phyloP scores from a whole-genome alignment of 2,888 invertebrate species.

The Callyntrura guangdongensis region DNA sequence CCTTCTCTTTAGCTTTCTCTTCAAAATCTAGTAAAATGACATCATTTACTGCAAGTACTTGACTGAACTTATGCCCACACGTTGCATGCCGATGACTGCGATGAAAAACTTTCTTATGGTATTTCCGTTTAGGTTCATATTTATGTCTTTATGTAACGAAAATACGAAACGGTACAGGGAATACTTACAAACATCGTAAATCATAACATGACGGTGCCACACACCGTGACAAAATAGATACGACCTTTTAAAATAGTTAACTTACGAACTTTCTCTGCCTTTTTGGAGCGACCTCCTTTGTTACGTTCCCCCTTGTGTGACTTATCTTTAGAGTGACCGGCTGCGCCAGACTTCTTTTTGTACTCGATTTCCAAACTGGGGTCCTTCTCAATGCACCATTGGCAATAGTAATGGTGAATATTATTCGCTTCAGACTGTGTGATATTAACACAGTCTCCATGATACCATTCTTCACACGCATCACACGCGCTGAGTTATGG shows the following conservation, averaged over 20 bases:
- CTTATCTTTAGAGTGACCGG: constrained; percentile 63
- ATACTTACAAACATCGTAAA: not conserved
- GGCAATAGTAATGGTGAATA: constrained; percentile 97
- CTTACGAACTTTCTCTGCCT: constrained; percentile 75
- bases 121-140: not conserved
- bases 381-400: constrained; percentile 93
- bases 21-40: constrained; percentile 14
- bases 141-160: not conserved
- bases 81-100: not conserved
- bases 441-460: constrained; percentile 98
- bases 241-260: not conserved
- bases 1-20: constrained; percentile 66
- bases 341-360: constrained; percentile 85
- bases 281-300: constrained; percentile 80
- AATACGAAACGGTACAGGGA: not conserved
- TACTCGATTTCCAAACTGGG: constrained; percentile 89
- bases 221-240: not conserved
- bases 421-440: constrained; percentile 96
- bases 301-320: constrained; percentile 64
- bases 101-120: not conserved
- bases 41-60: too few species aligned
- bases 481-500: constrained; percentile 93
- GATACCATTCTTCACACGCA: constrained; percentile 99
- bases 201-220: not conserved
- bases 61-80: too few species aligned